These are phyloP conservation scores for Hucho hucho DNA, from an alignment of 2,113 vertebrate species.

Conservation along the genomic window DNA sequence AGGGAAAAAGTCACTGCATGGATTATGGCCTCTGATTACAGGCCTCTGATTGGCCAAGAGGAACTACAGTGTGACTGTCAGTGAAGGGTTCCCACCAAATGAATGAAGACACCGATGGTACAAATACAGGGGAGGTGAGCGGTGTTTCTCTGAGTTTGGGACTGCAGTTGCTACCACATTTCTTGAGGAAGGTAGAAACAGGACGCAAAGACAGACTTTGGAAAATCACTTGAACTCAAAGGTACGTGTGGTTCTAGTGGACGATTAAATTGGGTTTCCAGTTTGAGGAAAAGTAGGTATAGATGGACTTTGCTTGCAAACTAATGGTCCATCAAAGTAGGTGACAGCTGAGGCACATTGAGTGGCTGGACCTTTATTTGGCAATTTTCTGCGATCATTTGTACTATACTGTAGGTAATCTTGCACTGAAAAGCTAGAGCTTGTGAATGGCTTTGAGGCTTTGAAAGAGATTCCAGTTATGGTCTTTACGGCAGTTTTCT, in stretches of 20 bases:
- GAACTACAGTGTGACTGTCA: constrained; percentile 51
- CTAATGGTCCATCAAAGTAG: background rate
- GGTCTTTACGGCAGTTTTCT: background rate
- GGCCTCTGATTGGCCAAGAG: constrained; percentile 58
- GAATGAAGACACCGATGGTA: constrained; percentile 55
- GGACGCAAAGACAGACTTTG: constrained; percentile 2
- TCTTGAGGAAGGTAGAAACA: constrained; percentile 5
- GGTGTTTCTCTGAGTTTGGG: constrained; percentile 24
- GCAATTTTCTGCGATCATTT: background rate
- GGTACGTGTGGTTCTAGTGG: background rate
- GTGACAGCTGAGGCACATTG: background rate
- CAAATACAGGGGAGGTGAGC: constrained; percentile 60
- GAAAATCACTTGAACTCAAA: background rate
- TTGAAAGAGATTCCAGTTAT: background rate
- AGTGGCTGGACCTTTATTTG: background rate
- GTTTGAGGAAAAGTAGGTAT: background rate
- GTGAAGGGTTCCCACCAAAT: constrained; percentile 41
- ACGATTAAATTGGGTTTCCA: background rate
- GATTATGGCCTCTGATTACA: constrained; percentile 58
- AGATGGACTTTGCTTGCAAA: background rate
- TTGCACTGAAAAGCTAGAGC: background rate
- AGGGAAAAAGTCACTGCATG: background rate
- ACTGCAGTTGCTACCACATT: constrained; percentile 18
- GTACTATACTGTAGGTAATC: background rate
- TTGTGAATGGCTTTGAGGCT: background rate